A percentile compares a stretch with the other conserved stretches of the same genome.
phyloP scores from a whole-genome alignment of 2,113 vertebrate species.

The Puffinus mauretanicus region DNA sequence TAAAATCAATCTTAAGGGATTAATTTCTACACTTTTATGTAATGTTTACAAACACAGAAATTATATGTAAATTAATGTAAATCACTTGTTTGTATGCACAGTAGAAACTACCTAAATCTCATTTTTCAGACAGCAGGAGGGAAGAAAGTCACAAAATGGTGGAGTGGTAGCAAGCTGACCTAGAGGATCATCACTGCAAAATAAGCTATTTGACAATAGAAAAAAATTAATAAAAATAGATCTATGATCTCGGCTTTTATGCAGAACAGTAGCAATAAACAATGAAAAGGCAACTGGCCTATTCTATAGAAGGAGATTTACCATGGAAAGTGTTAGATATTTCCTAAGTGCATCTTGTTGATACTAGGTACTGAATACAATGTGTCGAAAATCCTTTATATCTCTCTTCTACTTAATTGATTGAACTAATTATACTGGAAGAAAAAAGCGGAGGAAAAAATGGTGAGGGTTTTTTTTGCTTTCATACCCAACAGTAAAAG shows the following conservation, averaged over 20 bases:
- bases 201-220: background rate
- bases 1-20: background rate
- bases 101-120: background rate
- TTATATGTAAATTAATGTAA: background rate
- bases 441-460: background rate
- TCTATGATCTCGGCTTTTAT: background rate
- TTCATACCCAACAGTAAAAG: background rate
- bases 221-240: background rate
- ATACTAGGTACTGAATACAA: background rate
- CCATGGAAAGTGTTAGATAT: background rate
- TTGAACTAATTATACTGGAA: background rate
- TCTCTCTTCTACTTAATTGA: background rate
- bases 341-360: background rate
- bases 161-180: background rate
- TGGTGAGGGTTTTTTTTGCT: fast-evolving
- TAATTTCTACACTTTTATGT: background rate
- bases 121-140: background rate
- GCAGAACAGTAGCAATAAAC: background rate
- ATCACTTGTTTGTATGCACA: background rate
- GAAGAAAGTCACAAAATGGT: background rate
- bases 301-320: background rate
- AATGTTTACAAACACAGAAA: background rate
- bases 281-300: background rate
- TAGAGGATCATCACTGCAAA: background rate
- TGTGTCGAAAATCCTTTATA: background rate